Conservation (phyloP, 2,888 invertebrate genomes). For the Eilema griseolum region DNA sequence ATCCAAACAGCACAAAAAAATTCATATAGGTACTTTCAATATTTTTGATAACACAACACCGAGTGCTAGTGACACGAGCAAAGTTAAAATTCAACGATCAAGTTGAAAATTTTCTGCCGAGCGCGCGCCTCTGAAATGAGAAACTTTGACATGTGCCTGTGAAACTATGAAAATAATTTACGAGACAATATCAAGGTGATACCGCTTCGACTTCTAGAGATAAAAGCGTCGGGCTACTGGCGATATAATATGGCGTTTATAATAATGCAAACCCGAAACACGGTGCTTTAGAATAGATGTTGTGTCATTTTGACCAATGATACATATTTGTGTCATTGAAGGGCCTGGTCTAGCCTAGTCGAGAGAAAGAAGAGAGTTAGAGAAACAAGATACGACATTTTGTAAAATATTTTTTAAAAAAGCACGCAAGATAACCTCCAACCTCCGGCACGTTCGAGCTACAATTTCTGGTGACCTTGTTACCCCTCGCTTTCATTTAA, state of each 20-base stretch:
- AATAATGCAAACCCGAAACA: background rate
- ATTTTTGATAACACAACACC: constrained; percentile 34
- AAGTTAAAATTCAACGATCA: constrained; percentile 54
- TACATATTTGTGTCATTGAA: too few species aligned
- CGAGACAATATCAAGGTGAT: constrained; percentile 38
- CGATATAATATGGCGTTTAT: background rate
- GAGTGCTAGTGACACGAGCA: constrained; percentile 30
- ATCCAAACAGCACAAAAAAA: background rate
- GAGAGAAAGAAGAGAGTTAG: too few species aligned
- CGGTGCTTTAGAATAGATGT: background rate
- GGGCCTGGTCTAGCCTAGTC: too few species aligned
- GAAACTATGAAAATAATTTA: constrained; percentile 61
- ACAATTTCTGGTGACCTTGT: background rate
- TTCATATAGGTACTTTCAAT: constrained; percentile 19
- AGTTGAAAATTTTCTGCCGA: constrained; percentile 47
- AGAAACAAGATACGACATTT: too few species aligned
- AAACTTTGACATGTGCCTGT: constrained; percentile 56
- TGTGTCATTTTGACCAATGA: background rate
- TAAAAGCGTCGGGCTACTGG: background rate
- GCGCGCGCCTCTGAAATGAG: constrained; percentile 36
- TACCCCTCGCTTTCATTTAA: too few species aligned
- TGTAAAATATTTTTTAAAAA: too few species aligned
- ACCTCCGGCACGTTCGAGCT: background rate
- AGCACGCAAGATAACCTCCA: background rate
- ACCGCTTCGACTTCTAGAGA: constrained; percentile 16